These are phyloP conservation scores for Dolichoris vasculosae DNA, from an alignment of 1,140 invertebrate genomes.

Conservation along the genomic window DNA sequence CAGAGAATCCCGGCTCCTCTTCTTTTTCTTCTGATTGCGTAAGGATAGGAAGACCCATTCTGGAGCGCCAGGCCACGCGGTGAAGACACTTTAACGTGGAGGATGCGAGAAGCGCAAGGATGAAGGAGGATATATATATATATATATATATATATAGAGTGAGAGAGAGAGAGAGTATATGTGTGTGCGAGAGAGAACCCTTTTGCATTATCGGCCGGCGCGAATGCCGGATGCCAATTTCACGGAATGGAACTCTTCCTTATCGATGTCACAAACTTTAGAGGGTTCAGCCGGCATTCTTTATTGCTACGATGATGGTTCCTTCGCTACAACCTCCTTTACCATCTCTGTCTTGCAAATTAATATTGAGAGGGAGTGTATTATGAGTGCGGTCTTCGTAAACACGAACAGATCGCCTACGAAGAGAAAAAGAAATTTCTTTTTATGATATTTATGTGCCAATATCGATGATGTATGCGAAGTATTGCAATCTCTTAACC, in stretches of 20 bases:
- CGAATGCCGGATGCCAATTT: constrained; percentile 64
- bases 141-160: constrained; percentile 16
- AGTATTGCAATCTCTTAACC: constrained; percentile 31
- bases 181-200: constrained; percentile 53
- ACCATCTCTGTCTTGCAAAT: constrained; percentile 24
- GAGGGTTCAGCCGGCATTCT: constrained; percentile 36
- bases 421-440: constrained; percentile 39
- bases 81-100: constrained; percentile 17
- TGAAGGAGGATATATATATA: background rate
- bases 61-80: background rate
- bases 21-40: background rate
- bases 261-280: constrained; percentile 55
- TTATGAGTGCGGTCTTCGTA: constrained; percentile 12
- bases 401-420: background rate
- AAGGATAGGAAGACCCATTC: constrained; percentile 33
- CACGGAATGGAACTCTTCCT: constrained; percentile 60
- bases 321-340: background rate
- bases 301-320: constrained; percentile 23
- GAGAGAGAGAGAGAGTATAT: constrained; percentile 53
- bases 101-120: background rate
- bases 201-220: constrained; percentile 60
- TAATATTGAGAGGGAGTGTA: constrained; percentile 39
- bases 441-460: constrained; percentile 40
- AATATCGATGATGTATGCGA: constrained; percentile 44
- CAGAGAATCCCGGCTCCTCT: constrained; percentile 31